Conservation (phyloP, 2,797 vertebrate species). For the Xenentodon cancila region DNA sequence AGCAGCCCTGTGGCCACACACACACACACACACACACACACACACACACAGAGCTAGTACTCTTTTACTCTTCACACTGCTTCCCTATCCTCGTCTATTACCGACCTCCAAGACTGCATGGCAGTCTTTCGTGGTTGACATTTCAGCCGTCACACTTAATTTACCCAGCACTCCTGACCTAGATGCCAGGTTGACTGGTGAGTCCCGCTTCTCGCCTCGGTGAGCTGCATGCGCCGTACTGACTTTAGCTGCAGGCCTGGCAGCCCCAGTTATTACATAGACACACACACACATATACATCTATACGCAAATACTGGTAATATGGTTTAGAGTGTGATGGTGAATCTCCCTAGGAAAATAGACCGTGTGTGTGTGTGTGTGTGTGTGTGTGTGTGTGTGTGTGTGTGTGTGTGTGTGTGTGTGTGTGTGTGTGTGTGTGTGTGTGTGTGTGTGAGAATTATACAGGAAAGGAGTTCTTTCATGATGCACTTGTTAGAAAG, state of each 20-base stretch:
- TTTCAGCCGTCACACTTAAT: constrained; percentile 81
- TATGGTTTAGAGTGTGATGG: constrained; percentile 52
- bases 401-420: constrained; percentile 10
- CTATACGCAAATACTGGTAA: constrained; percentile 28
- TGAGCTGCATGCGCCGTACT: constrained; percentile 37
- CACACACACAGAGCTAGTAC: constrained; percentile 35
- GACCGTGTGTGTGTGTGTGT: constrained; percentile 29
- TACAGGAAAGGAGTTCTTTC: constrained; percentile 41
- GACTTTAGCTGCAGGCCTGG: constrained; percentile 58
- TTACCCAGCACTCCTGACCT: constrained; percentile 78
- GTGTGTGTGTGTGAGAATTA: constrained; percentile 4
- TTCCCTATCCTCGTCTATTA: constrained; percentile 11
- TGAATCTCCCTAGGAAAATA: constrained; percentile 62
- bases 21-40: constrained; percentile 29
- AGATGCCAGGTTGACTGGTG: constrained; percentile 77
- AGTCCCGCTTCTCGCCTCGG: constrained; percentile 54
- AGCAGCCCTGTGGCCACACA: constrained; percentile 68
- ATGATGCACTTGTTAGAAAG: constrained; percentile 71
- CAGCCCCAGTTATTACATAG: constrained; percentile 44
- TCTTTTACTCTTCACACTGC: constrained; percentile 40
- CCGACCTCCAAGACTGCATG: constrained; percentile 26
- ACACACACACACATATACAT: constrained; percentile 16
- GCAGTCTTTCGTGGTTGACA: constrained; percentile 72
- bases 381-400: not conserved
- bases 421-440: constrained; percentile 4